Percentiles rank a stretch among this genome's conserved stretches.
Evolutionary conservation across 2,113 vertebrate genomes (phyloP).

Genomic region (Cathartes aura): DNA sequence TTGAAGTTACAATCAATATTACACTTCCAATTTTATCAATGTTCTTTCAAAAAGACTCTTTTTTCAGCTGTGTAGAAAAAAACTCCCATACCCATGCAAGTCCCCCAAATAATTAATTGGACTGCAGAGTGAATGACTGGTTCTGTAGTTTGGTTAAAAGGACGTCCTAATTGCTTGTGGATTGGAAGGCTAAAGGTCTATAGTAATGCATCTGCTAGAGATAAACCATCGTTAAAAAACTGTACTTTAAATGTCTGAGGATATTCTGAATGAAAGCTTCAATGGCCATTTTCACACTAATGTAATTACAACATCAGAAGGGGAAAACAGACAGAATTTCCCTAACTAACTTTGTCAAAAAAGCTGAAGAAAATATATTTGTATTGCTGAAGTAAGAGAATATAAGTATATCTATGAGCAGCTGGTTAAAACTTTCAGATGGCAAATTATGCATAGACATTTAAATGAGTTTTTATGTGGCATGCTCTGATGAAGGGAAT

Average conservation of each 20-base stretch:
- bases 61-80: neutral
- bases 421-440: constrained; percentile 61
- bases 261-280: constrained; percentile 9
- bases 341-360: neutral
- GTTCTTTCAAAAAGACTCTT: neutral
- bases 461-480: constrained; percentile 54
- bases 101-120: neutral
- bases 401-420: constrained; percentile 3
- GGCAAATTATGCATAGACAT: constrained; percentile 62
- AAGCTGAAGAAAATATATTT: constrained; percentile 11
- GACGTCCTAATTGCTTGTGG: neutral
- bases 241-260: neutral
- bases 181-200: neutral
- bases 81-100: neutral
- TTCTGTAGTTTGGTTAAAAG: neutral
- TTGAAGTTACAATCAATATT: neutral
- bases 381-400: neutral
- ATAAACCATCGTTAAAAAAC: neutral
- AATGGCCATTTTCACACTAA: constrained; percentile 17
- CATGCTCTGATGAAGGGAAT: constrained; percentile 40
- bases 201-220: neutral
- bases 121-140: neutral
- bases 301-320: neutral
- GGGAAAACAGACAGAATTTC: neutral
- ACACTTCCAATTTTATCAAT: neutral